Percentiles rank a stretch among this genome's conserved stretches.
phyloP scores from a whole-genome alignment of 2,888 invertebrate genomes.

The Melanargia galathea region DNA sequence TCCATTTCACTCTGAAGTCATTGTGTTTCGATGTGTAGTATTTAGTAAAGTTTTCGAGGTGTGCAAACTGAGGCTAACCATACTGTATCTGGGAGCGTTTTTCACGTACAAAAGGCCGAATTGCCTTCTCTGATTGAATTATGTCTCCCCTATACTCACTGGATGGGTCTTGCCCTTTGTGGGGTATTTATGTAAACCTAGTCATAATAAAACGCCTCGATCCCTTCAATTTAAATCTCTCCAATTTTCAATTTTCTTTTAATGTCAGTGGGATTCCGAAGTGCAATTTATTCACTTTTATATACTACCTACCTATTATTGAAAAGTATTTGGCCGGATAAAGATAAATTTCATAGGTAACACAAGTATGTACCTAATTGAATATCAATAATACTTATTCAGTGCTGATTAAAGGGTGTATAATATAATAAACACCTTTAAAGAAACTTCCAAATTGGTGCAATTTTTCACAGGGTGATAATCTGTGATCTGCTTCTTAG shows the following conservation, averaged over 20 bases:
- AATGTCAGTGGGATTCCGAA: background rate
- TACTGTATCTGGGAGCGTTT: constrained; percentile 65
- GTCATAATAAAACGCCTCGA: constrained; percentile 30
- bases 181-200: constrained; percentile 57
- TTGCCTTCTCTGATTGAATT: constrained; percentile 75
- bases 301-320: background rate
- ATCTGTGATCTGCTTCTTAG: background rate
- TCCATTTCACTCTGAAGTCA: too few relatives aligned
- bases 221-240: constrained; percentile 17
- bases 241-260: constrained; percentile 17
- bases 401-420: too few relatives aligned
- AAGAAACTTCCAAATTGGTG: background rate
- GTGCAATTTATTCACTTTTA: background rate
- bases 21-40: too few relatives aligned
- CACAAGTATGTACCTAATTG: too few relatives aligned
- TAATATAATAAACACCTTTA: background rate
- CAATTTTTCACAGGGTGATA: background rate
- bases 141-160: constrained; percentile 62
- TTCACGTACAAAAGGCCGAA: constrained; percentile 77
- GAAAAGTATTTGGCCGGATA: too few relatives aligned
- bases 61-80: too few relatives aligned
- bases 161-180: constrained; percentile 59
- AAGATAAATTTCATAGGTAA: too few relatives aligned
- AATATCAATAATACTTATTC: too few relatives aligned
- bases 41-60: too few relatives aligned